Evolutionary conservation across 1,140 invertebrate genomes (phyloP).

Genomic region (Kradibia gibbosae): DNA sequence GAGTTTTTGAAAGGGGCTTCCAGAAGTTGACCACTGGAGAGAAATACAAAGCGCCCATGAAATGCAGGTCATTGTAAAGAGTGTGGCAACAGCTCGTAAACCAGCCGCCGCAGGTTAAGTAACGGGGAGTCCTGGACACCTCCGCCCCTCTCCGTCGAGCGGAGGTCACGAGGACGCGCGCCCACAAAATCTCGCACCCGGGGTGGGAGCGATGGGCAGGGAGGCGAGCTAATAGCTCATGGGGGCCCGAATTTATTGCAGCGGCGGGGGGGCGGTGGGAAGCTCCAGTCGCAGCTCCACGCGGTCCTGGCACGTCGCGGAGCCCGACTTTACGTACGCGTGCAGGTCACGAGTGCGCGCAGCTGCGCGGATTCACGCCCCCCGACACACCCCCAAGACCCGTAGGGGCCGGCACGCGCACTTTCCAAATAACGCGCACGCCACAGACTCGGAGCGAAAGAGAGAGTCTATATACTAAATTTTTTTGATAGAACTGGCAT

Average conservation of each 20-base stretch:
- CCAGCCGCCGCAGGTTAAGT: neutral
- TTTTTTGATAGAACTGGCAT: no score
- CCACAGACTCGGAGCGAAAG: neutral
- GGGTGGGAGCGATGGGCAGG: no score
- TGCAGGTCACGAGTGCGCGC: slow-evolving; percentile 58
- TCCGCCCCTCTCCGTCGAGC: no score
- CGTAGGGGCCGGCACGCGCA: slow-evolving; percentile 57
- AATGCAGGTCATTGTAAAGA: no score
- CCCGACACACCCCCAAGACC: slow-evolving; percentile 62
- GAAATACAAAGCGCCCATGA: no score
- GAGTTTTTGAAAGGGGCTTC: no score
- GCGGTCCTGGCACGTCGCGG: slow-evolving; percentile 5
- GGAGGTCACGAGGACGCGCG: no score
- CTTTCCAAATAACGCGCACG: slow-evolving; percentile 56
- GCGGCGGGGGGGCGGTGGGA: neutral
- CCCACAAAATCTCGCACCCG: no score
- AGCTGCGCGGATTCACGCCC: slow-evolving; percentile 65
- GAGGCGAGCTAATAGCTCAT: neutral
- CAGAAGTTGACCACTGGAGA: no score
- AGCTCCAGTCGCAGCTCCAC: no score
- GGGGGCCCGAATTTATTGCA: slow-evolving; percentile 22
- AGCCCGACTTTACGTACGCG: slow-evolving; percentile 52
- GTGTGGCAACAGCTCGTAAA: neutral
- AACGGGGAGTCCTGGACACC: neutral
- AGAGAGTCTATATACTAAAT: no score